Evolutionary conservation across 2,888 invertebrate species (phyloP).

Genomic region (Diadegma fenestrale): DNA sequence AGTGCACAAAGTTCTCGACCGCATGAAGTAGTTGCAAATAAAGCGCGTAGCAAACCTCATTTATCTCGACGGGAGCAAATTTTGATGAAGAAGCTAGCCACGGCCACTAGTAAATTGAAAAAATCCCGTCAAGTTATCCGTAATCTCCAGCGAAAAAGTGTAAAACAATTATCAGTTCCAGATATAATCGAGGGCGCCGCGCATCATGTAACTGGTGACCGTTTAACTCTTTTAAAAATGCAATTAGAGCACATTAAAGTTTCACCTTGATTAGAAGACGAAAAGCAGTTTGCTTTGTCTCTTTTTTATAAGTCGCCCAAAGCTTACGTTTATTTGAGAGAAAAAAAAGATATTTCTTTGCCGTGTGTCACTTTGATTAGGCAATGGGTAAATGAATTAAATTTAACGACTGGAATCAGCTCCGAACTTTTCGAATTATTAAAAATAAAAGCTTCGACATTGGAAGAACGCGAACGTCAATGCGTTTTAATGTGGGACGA

Average conservation of each 20-base stretch:
- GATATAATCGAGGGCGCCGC: constrained; percentile 37
- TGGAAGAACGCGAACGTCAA: constrained; percentile 70
- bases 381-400: constrained; percentile 71
- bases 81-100: constrained; percentile 20
- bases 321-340: constrained; percentile 7
- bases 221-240: constrained; percentile 49
- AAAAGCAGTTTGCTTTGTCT: constrained; percentile 73
- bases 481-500: constrained; percentile 74
- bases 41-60: not conserved
- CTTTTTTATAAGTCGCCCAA: constrained; percentile 77
- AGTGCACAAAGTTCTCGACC: not conserved
- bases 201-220: constrained; percentile 31
- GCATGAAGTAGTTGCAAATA: not conserved
- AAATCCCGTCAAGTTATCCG: constrained; percentile 7
- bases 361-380: constrained; percentile 73
- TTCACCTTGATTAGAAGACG: constrained; percentile 70
- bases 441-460: constrained; percentile 69
- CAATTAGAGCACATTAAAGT: constrained; percentile 67
- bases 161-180: constrained; percentile 5
- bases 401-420: constrained; percentile 71
- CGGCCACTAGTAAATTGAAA: not conserved
- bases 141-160: not conserved
- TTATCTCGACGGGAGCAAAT: constrained; percentile 9
- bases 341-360: constrained; percentile 70
- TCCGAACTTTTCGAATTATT: constrained; percentile 69